Conservation (phyloP, 2,113 vertebrate genomes). For the Gadus macrocephalus region DNA sequence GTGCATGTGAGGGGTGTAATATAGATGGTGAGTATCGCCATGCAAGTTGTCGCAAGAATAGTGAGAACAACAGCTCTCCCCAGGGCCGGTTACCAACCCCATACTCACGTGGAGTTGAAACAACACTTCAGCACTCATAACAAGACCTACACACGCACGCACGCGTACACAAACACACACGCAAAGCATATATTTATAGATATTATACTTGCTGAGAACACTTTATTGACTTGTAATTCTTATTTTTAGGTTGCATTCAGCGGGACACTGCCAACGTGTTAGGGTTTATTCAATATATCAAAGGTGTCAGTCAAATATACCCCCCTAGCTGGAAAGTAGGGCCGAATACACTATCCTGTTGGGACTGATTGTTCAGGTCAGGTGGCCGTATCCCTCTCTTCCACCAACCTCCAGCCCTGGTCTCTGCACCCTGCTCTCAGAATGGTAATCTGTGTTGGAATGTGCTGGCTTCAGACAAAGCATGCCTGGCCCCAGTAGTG, state of each 20-base stretch:
- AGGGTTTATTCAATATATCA: no score
- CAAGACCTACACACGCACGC: constrained; percentile 30
- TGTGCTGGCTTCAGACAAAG: constrained; percentile 39
- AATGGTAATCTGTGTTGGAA: constrained; percentile 57
- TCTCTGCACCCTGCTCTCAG: constrained; percentile 38
- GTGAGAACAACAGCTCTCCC: constrained; percentile 62
- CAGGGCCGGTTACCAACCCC: constrained; percentile 36
- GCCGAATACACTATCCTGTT: neutral
- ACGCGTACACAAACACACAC: neutral
- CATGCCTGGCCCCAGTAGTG: constrained; percentile 27
- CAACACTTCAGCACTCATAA: constrained; percentile 52
- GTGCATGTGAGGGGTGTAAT: neutral
- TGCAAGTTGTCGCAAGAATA: constrained; percentile 24
- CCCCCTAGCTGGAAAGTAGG: no score
- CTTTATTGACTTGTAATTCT: no score
- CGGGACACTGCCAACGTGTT: no score
- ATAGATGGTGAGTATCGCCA: neutral
- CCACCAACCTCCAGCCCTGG: constrained; percentile 23
- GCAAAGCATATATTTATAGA: constrained; percentile 8
- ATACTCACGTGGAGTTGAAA: constrained; percentile 44
- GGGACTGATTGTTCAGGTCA: constrained; percentile 40
- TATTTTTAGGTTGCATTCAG: no score
- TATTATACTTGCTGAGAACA: neutral
- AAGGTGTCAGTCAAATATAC: no score
- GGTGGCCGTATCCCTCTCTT: constrained; percentile 14